These are phyloP conservation scores for Plagiodera versicolora DNA, from an alignment of 2,888 invertebrate genomes.

Conservation along the genomic window DNA sequence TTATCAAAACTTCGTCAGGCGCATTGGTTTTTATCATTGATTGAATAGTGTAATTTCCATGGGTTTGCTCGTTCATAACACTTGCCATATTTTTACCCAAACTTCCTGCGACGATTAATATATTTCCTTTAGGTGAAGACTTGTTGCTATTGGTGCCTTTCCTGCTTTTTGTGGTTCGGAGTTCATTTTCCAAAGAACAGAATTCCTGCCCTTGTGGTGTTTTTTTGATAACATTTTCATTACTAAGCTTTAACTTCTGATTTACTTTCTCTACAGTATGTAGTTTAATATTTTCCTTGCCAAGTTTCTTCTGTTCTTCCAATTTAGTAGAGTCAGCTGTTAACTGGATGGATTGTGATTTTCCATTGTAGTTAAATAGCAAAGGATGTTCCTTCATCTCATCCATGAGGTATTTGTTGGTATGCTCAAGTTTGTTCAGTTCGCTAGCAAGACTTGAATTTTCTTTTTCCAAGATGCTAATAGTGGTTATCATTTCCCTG, in stretches of 20 bases:
- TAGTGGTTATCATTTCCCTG: constrained; percentile 3
- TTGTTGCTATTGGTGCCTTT: background rate
- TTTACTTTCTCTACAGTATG: background rate
- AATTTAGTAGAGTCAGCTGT: background rate
- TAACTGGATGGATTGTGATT: background rate
- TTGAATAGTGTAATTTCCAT: background rate
- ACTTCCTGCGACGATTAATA: background rate
- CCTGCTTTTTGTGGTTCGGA: background rate
- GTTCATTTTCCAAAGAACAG: constrained; percentile 1
- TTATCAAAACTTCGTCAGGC: background rate
- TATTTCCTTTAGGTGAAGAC: constrained; percentile 5
- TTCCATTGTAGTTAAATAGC: background rate
- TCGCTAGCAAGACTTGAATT: constrained; percentile 4
- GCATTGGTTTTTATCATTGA: constrained; percentile 1
- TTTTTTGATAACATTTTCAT: background rate
- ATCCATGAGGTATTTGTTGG: background rate
- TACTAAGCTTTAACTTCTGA: background rate
- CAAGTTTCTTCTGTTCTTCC: background rate
- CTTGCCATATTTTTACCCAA: background rate
- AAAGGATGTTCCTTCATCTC: background rate
- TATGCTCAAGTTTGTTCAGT: background rate
- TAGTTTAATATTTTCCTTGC: background rate
- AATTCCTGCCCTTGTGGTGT: background rate
- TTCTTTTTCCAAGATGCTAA: constrained; percentile 3
- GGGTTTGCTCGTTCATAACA: background rate